Evolutionary conservation across 2,797 vertebrate species (phyloP).

Genomic region (Paramormyrops hopkinsi): DNA sequence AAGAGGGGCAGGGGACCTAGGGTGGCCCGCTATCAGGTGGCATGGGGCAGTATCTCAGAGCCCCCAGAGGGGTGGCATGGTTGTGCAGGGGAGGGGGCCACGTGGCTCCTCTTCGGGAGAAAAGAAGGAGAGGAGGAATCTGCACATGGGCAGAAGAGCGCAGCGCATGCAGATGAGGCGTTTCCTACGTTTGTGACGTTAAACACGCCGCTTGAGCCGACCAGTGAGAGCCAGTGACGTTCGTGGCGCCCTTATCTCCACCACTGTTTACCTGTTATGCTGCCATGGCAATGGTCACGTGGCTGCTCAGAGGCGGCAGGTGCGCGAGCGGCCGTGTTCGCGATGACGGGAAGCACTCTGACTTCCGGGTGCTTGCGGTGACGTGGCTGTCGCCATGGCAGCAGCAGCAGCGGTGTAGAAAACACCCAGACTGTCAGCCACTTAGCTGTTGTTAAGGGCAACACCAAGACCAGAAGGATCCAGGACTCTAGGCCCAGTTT

Average conservation of each 20-base stretch:
- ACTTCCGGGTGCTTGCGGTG: constrained; percentile 47
- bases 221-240: neutral
- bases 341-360: constrained; percentile 60
- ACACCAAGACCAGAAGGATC: neutral
- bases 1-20: neutral
- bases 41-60: neutral
- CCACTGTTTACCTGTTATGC: constrained; percentile 64
- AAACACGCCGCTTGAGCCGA: neutral
- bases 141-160: neutral
- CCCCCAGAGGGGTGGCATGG: neutral
- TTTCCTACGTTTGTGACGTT: neutral
- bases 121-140: neutral
- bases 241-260: constrained; percentile 38
- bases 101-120: neutral
- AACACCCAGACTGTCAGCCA: constrained; percentile 40
- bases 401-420: constrained; percentile 33
- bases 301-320: constrained; percentile 36
- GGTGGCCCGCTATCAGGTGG: neutral
- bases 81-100: neutral
- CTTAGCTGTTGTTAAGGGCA: neutral
- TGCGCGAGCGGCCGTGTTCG: constrained; percentile 25
- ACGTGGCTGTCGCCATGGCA: constrained; percentile 51
- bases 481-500: neutral
- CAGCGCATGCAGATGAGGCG: neutral
- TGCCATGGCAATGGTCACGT: constrained; percentile 46